phyloP scores from a whole-genome alignment of 2,888 invertebrate species.

The Stenurella melanura region DNA sequence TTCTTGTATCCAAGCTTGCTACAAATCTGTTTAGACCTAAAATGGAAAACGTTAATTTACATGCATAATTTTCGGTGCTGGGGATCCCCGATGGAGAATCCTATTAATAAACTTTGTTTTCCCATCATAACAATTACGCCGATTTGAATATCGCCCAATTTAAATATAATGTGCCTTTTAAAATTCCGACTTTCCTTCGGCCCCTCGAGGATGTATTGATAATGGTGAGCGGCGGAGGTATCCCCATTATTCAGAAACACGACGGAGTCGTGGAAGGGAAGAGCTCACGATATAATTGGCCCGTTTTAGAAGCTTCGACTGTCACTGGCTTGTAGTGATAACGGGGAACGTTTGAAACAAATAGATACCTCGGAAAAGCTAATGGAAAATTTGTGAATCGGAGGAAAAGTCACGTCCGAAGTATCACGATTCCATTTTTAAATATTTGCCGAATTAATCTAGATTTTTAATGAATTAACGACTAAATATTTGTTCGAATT shows the following conservation, averaged over 20 bases:
- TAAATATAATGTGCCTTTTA: conserved; percentile 32
- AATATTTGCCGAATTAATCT: conserved; percentile 14
- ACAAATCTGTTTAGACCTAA: background rate
- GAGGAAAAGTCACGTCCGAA: conserved; percentile 43
- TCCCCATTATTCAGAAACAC: conserved; percentile 30
- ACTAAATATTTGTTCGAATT: conserved; percentile 5
- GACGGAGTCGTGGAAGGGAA: conserved; percentile 12
- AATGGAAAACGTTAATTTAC: conserved; percentile 22
- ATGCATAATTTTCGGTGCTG: conserved; percentile 24
- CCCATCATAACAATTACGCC: conserved; percentile 37
- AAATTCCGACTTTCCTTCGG: conserved; percentile 15
- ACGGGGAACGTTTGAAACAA: conserved; percentile 31
- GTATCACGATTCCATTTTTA: conserved; percentile 33
- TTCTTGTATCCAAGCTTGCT: background rate
- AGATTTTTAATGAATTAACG: background rate
- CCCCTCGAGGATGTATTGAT: conserved; percentile 21
- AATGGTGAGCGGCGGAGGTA: conserved; percentile 27
- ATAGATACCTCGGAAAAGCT: conserved; percentile 23
- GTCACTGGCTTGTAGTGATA: conserved; percentile 37
- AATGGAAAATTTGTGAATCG: conserved; percentile 41
- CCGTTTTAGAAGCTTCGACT: conserved; percentile 28
- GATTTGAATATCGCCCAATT: conserved; percentile 29
- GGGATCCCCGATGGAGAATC: conserved; percentile 19
- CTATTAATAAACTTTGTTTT: conserved; percentile 37
- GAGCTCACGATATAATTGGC: conserved; percentile 14